Conservation (phyloP, 23 tunicate genomes). For the Phallusia fumigata region DNA sequence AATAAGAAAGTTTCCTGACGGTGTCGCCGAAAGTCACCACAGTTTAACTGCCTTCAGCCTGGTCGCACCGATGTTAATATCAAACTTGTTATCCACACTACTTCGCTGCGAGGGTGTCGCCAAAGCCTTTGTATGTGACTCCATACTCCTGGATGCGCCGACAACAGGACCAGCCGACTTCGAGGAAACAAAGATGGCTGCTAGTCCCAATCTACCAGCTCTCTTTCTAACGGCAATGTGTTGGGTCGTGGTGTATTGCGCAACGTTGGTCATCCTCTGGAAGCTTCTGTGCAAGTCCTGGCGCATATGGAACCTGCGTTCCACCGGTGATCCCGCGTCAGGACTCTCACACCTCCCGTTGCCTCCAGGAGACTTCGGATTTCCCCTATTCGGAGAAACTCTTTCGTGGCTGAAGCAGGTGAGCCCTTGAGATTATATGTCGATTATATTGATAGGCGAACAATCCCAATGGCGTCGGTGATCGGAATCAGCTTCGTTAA, state of each 20-base stretch:
- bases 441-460: background rate
- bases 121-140: background rate
- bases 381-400: slow-evolving; percentile 85
- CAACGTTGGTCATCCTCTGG: slow-evolving; percentile 14
- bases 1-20: no score
- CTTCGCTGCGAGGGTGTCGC: background rate
- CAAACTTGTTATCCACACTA: background rate
- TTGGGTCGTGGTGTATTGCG: background rate
- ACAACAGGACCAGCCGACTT: background rate
- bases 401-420: slow-evolving; percentile 75
- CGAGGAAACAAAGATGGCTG: background rate
- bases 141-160: background rate
- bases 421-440: background rate
- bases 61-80: background rate
- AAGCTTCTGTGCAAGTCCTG: slow-evolving; percentile 17
- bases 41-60: background rate
- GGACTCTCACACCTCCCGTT: slow-evolving; percentile 59
- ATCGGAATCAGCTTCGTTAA: background rate
- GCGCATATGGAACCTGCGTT: slow-evolving; percentile 17
- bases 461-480: background rate
- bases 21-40: background rate
- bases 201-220: background rate
- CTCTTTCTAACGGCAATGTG: background rate
- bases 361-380: slow-evolving; percentile 85
- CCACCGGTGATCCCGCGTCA: slow-evolving; percentile 41